These are phyloP conservation scores for Phasianus colchicus DNA, from an alignment of 2,113 vertebrate species.

Conservation along the genomic window DNA sequence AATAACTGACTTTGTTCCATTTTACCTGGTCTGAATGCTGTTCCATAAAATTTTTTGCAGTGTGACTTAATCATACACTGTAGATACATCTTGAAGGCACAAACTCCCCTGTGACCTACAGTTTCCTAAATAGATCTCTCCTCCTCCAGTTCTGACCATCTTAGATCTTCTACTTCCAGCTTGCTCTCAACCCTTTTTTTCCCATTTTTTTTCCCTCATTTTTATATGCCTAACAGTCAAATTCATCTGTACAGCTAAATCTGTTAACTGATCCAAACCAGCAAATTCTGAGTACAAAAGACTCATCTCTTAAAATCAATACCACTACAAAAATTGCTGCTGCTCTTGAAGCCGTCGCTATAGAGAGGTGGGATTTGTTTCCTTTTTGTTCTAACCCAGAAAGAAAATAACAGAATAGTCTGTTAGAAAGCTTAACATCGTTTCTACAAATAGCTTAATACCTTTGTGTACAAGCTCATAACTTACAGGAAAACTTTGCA, in stretches of 20 bases:
- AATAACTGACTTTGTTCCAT: neutral
- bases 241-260: neutral
- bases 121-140: neutral
- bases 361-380: neutral
- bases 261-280: neutral
- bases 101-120: accelerated
- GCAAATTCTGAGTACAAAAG: neutral
- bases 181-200: neutral
- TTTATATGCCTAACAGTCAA: neutral
- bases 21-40: neutral
- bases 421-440: neutral
- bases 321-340: neutral
- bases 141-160: neutral
- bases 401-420: neutral
- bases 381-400: neutral
- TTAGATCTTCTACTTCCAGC: neutral
- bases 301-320: neutral
- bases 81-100: neutral
- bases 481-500: conserved; percentile 13
- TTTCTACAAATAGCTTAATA: neutral
- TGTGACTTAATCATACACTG: neutral
- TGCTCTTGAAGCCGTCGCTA: neutral
- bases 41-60: neutral
- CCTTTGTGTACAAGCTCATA: neutral
- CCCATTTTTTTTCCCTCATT: neutral